Evolutionary conservation across 2,113 vertebrate genomes (phyloP).

Genomic region (Polyodon spathula): DNA sequence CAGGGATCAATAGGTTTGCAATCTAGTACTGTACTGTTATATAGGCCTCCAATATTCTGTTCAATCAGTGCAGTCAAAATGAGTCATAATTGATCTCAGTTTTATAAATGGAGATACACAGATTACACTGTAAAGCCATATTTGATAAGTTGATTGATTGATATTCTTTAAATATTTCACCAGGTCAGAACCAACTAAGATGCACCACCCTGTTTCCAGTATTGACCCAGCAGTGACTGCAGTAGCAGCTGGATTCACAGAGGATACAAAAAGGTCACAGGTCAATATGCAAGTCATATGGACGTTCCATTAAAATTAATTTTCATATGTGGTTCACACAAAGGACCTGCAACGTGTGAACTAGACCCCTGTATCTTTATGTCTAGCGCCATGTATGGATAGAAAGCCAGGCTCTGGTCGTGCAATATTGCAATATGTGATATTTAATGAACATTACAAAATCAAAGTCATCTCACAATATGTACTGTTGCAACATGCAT

Average conservation of each 20-base stretch:
- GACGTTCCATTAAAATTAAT: constrained; percentile 10
- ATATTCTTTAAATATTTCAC: background rate
- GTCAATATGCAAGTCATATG: background rate
- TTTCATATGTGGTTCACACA: too few relatives aligned
- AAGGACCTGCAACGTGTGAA: too few relatives aligned
- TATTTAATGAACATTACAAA: too few relatives aligned
- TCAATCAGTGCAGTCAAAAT: constrained; percentile 4
- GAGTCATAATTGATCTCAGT: background rate
- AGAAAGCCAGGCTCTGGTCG: too few relatives aligned
- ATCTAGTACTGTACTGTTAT: background rate
- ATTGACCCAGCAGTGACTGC: too few relatives aligned
- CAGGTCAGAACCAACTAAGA: background rate
- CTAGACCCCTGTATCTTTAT: too few relatives aligned
- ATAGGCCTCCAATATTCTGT: background rate
- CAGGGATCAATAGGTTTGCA: background rate
- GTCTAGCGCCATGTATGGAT: too few relatives aligned
- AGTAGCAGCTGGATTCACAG: too few relatives aligned
- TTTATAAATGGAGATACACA: background rate
- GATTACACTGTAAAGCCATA: background rate
- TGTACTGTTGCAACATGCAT: background rate
- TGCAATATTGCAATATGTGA: too few relatives aligned
- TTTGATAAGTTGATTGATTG: background rate
- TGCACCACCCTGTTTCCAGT: background rate
- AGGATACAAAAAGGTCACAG: background rate
- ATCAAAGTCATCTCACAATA: background rate